Evolutionary conservation across 2,113 vertebrate species (phyloP), one percentile per base, ranked within the genome.

Genomic region (Elaphurus davidianus): DNA sequence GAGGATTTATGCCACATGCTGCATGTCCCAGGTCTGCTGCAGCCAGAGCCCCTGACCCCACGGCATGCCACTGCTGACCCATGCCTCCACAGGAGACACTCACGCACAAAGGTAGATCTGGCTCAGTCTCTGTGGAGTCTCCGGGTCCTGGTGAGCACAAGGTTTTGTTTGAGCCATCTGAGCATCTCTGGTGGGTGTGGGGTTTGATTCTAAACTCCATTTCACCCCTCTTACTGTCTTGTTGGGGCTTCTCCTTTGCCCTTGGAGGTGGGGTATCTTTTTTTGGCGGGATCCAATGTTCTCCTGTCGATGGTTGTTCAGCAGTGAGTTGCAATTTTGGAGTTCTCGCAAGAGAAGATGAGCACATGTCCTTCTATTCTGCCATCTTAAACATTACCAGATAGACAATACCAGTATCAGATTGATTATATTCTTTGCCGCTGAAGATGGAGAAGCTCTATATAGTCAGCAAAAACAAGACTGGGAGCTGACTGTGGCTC

Each of bases 61-160:
- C 0, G 0, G n/a, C 67, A 71, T 0, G 0, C n/a, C 67, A 74
- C n/a, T 40, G 67, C n/a, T 74, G 10, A 74, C 67, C 36, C n/a
- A 23, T 74, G 67, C 21, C 10, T 74, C 67, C 67, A 74, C 19
- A 71, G 67, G 67, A 71, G 19, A 36, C 17, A 40, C n/a, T 71
- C n/a, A 71, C 19, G 12, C n/a, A 23, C 67, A 74, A 74, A 74
- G n/a, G 19, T 6, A 74, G n/a, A 23, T 74, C 67, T 74, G 21
- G 67, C 11, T 74, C 67, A 74, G 67, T 40, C n/a, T 74, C 67
- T 74, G n/a, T 40, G n/a, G 67, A 21, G 67, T 23, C 67, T 71
- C n/a, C 12, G n/a, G n/a, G 67, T 71, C n/a, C 19, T 21, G 67
- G 67, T 40, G 67, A 12, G n/a, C n/a, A 71, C n/a, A 71, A 40